Evolutionary conservation across 2,888 invertebrate genomes (phyloP), one percentile per base, ranked within the genome.

Genomic region (Rhogogaster chlorosoma): DNA sequence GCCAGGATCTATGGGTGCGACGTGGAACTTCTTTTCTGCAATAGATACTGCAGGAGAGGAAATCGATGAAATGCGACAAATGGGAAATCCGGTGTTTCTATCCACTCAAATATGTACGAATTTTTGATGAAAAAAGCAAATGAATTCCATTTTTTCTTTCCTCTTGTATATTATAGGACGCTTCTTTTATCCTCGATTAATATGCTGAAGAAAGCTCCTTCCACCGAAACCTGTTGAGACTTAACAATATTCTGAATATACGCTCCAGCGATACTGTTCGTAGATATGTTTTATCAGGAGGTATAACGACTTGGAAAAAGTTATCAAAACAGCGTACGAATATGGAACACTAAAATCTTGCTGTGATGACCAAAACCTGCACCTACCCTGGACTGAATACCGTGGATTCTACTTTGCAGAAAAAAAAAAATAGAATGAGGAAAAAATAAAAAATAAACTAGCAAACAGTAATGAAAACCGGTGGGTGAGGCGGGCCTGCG

Each of bases 381-480:
- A 42, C 42, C 42, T 26, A 32, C 36, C 67, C n/a, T n/a, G n/a
- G n/a, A 73, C 22, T 73, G 71, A 42, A 73, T 42, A 42, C 22
- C 42, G 71, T 36, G 26, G 2, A 73, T 73, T 42, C 42, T 42
- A 42, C 15, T 42, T 42, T 36, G 26, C 2, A 15, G 36, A 70
- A 42, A 42, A 22, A 71, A 71, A 71, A 29, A 53, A 29, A 49
- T 53, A 45, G 49, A 45, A 49, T n/a, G 18, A 75, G 15, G 10
- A 42, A 49, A 26, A 42, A n/a, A 38, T 36, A 64, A 57, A 61
- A 61, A 22, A 82, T 61, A 49, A 64, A 67, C 29, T 45, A 70
- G 83, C 42, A 70, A 83, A 83, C 83, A 38, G 61, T 67, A 36
- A 83, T 83, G 83, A 83, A 83, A 83, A 83, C 42, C 67, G 67